Percentiles rank a stretch among this genome's conserved stretches.
Evolutionary conservation across 2,797 vertebrate species (phyloP).

Genomic region (Manis pentadactyla): DNA sequence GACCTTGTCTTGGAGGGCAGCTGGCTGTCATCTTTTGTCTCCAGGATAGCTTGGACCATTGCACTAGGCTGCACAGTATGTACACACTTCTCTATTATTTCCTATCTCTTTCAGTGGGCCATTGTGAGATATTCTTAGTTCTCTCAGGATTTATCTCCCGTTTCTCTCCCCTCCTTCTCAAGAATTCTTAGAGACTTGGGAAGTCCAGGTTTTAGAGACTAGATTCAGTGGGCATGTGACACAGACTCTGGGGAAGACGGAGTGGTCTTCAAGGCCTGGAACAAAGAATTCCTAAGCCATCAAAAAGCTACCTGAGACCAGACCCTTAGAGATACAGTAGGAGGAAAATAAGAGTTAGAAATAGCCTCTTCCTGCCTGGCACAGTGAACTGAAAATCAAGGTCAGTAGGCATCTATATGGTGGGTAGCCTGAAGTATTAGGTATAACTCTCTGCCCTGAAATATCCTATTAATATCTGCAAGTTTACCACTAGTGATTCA

Average conservation of each 20-base stretch:
- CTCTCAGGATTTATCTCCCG: neutral
- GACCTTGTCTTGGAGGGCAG: constrained; percentile 3
- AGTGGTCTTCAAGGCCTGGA: neutral
- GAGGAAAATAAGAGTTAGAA: neutral
- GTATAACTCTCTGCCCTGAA: neutral
- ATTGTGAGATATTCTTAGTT: neutral
- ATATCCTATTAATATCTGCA: neutral
- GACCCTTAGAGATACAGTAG: neutral
- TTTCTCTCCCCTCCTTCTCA: neutral
- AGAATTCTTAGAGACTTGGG: constrained; percentile 23
- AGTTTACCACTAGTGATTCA: constrained; percentile 6
- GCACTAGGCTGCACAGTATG: neutral
- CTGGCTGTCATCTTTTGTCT: constrained; percentile 5
- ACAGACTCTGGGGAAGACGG: neutral
- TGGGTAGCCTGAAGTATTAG: neutral
- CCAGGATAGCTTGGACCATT: neutral
- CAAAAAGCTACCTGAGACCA: neutral
- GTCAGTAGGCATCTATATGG: neutral
- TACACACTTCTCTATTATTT: neutral
- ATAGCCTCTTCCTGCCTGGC: neutral
- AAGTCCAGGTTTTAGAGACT: constrained; percentile 16
- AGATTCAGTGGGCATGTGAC: neutral
- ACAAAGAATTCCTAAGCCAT: constrained; percentile 20
- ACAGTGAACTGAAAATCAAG: neutral
- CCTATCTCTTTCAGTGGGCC: neutral